These are phyloP conservation scores for Luscinia luscinia DNA, from an alignment of 2,797 vertebrate genomes.

Conservation along the genomic window DNA sequence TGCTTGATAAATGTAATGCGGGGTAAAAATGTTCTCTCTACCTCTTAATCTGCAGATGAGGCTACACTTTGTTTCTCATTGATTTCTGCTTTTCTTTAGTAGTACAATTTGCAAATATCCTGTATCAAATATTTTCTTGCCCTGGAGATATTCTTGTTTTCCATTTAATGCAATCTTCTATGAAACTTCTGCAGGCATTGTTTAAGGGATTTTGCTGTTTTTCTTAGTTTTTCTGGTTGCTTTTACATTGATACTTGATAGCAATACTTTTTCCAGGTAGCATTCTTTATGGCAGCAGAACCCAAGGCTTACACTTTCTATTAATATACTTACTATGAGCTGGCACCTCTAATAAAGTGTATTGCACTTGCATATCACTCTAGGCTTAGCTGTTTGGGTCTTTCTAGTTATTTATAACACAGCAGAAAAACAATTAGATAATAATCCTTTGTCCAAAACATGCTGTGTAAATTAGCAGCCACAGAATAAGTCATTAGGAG, in stretches of 20 bases:
- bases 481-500: neutral
- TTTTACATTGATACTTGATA: neutral
- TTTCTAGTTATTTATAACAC: neutral
- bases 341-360: neutral
- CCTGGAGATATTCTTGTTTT: neutral
- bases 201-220: neutral
- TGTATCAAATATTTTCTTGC: neutral
- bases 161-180: neutral
- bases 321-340: neutral
- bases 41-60: neutral
- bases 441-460: conserved; percentile 5
- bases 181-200: neutral
- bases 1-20: neutral
- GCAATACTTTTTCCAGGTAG: neutral
- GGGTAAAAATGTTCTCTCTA: neutral
- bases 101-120: neutral
- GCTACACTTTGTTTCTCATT: neutral
- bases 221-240: neutral
- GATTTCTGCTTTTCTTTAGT: neutral
- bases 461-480: neutral
- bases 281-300: neutral
- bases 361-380: neutral
- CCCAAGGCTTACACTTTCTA: neutral
- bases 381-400: neutral
- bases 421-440: conserved; percentile 10